Evolutionary conservation across 1,140 invertebrate species (phyloP).

Genomic region (Drosophila albomicans): DNA sequence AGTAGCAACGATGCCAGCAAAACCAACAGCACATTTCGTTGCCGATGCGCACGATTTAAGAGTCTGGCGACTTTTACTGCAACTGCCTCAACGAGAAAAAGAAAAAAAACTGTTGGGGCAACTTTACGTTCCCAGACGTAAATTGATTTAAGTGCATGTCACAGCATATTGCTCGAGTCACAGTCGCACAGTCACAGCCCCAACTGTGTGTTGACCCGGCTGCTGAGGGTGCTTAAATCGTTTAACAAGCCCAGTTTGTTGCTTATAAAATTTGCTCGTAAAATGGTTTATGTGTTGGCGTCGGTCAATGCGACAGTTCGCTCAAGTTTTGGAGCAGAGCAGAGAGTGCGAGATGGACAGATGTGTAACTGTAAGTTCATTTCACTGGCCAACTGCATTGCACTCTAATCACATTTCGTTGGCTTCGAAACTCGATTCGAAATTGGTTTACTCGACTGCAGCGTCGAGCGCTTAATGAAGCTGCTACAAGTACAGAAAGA

Average conservation of each 20-base stretch:
- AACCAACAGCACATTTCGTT: constrained; percentile 41
- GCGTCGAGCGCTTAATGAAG: constrained; percentile 66
- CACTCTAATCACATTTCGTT: constrained; percentile 79
- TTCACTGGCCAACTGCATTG: constrained; percentile 36
- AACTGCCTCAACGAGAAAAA: background rate
- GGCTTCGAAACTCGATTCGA: constrained; percentile 40
- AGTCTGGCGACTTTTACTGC: constrained; percentile 54
- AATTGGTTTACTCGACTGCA: constrained; percentile 75
- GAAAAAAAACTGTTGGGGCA: constrained; percentile 21
- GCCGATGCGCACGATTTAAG: constrained; percentile 73
- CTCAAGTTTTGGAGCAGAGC: no score
- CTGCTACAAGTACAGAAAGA: constrained; percentile 16
- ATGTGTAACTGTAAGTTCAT: constrained; percentile 36
- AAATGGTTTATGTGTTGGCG: constrained; percentile 66
- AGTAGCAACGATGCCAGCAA: background rate
- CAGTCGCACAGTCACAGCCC: constrained; percentile 6
- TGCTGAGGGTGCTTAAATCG: constrained; percentile 55
- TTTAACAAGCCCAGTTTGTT: constrained; percentile 71
- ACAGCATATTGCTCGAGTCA: constrained; percentile 61
- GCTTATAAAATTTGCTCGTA: constrained; percentile 66
- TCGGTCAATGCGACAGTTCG: constrained; percentile 11
- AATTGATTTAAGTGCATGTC: constrained; percentile 83
- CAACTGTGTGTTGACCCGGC: background rate
- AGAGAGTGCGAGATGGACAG: background rate
- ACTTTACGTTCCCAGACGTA: constrained; percentile 56